phyloP scores from a whole-genome alignment of 2,797 vertebrate species.

The Pantherophis vulpinus region DNA sequence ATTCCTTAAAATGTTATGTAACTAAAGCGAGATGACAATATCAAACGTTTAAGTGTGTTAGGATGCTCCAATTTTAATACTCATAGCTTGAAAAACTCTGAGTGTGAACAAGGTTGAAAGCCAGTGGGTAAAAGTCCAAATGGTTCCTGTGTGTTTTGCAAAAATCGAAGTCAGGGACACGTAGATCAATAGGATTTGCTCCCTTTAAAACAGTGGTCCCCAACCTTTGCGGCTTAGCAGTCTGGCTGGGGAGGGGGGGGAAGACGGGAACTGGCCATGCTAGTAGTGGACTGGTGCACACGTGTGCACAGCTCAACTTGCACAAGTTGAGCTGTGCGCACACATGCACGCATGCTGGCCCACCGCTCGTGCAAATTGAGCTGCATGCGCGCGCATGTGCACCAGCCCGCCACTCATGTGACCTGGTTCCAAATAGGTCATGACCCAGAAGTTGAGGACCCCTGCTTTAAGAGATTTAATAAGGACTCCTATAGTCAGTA shows the following conservation, averaged over 20 bases:
- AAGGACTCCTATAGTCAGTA: no score
- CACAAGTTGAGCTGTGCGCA: no score
- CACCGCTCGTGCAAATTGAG: no score
- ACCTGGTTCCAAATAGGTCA: not conserved
- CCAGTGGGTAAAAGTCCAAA: not conserved
- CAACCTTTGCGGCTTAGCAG: not conserved
- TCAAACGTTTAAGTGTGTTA: not conserved
- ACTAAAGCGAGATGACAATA: not conserved
- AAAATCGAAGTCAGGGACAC: not conserved
- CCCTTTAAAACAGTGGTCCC: not conserved
- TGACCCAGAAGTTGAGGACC: no score
- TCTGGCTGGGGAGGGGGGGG: accelerated
- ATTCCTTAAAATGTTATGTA: not conserved
- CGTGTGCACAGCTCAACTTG: no score
- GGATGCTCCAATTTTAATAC: not conserved
- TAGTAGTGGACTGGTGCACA: no score
- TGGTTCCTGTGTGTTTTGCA: no score
- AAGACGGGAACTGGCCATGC: no score
- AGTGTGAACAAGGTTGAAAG: not conserved
- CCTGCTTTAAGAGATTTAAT: not conserved
- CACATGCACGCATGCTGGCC: no score
- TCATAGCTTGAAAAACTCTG: not conserved
- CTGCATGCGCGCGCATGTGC: no score
- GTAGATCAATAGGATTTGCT: not conserved
- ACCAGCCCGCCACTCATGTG: not conserved